These are phyloP conservation scores for Gymnorhina tibicen DNA, from an alignment of 2,113 vertebrate species.

Conservation along the genomic window DNA sequence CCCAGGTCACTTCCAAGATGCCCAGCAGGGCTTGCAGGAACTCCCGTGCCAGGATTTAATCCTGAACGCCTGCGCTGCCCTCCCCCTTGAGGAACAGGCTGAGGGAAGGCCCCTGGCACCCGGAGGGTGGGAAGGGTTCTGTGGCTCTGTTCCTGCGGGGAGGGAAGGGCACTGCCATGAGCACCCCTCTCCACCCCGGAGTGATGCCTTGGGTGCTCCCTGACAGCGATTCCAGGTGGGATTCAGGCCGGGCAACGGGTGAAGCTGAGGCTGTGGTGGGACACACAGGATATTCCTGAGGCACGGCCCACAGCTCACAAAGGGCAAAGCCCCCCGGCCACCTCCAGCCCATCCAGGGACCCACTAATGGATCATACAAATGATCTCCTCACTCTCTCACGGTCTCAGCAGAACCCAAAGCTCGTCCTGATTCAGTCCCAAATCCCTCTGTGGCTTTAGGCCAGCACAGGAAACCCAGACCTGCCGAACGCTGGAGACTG, in stretches of 20 bases:
- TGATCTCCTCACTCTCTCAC: background rate
- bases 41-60: background rate
- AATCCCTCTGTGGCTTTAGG: background rate
- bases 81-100: background rate
- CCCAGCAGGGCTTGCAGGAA: background rate
- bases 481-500: background rate
- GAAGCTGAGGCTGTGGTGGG: background rate
- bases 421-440: background rate
- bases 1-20: background rate
- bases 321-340: background rate
- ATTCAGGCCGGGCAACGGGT: background rate
- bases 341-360: background rate
- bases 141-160: background rate
- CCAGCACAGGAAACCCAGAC: background rate
- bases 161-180: background rate
- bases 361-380: background rate
- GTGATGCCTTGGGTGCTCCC: background rate
- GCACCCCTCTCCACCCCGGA: background rate
- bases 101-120: background rate
- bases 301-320: background rate
- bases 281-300: background rate
- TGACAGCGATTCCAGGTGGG: background rate
- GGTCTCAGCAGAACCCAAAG: background rate
- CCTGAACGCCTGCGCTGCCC: background rate
- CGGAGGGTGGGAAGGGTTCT: rapidly evolving